Base-by-base conservation (phyloP, 2,113 vertebrate species). In the Pithys albifrons region DNA sequence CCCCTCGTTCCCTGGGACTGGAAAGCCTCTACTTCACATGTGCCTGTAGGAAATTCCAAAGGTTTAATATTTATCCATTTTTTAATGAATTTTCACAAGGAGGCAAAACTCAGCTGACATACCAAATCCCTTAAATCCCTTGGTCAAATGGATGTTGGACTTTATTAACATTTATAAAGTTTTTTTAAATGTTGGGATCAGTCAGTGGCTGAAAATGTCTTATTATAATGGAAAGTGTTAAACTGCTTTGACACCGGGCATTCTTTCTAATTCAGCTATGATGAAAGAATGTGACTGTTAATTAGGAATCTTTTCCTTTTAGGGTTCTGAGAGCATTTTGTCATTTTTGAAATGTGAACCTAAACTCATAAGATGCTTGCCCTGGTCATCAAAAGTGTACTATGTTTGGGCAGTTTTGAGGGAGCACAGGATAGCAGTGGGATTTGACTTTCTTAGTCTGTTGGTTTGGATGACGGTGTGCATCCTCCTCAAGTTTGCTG, bases 61-160 rank as follows among this genome's bases (percentile, higher is more conserved):
- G 83, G 86, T 91, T 96, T 91, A 65, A 35, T 78, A 95, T 84
- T 92, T 84, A 95, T 93, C 69, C 83, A 81, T 14, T 89, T 92
- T 89, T 87, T 78, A 95, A 89, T 95, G 61, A 92, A 92, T 96
- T 89, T 96, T 96, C 73, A 81, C 86, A 95, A 71, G 79, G n/a
- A 93, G 48, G 45, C 48, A 87, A 78, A 92, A 71, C 35, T 88
- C 52, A 59, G 23, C 61, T 93, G 83, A 88, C 35, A 39, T 64
- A 65, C 61, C 19, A 81, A 91, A 96, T 93, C 92, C 67, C 85
- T 88, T 83, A 77, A 70, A 94, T 92, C 93, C 69, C 27, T 41
- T 77, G 61, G 73, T 93, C 84, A 75, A 91, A 81, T 61, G 35
- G 51, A 41, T 71, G 19, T 54, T 91, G 57, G 28, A 64, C 48